phyloP scores from a whole-genome alignment of 1,140 invertebrate genomes.

The Luehdorfia chinensis region DNA sequence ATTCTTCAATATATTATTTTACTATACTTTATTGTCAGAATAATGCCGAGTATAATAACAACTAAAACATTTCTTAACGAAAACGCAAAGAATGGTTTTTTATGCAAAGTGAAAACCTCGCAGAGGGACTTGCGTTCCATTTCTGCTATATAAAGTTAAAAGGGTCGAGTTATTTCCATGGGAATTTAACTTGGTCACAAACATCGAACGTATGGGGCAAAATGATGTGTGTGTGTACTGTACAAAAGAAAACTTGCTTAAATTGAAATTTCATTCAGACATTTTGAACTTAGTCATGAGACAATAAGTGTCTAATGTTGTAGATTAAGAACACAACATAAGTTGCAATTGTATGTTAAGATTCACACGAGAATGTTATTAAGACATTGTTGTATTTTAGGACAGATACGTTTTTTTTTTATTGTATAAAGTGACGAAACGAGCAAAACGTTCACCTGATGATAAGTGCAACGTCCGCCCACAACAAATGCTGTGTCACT shows the following conservation, averaged over 20 bases:
- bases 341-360: neutral
- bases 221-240: constrained; percentile 24
- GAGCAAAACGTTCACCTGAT: too few relatives aligned
- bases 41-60: too few relatives aligned
- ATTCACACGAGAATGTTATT: neutral
- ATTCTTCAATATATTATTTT: too few relatives aligned
- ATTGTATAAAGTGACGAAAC: too few relatives aligned
- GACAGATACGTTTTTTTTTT: too few relatives aligned
- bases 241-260: constrained; percentile 35
- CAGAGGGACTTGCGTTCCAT: constrained; percentile 37
- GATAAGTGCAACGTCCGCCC: too few relatives aligned
- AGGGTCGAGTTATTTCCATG: constrained; percentile 36
- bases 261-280: neutral
- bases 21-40: too few relatives aligned
- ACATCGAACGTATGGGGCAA: constrained; percentile 17
- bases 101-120: constrained; percentile 34
- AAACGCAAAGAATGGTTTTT: constrained; percentile 27
- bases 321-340: neutral
- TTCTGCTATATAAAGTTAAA: constrained; percentile 55
- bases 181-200: constrained; percentile 31
- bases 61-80: constrained; percentile 13
- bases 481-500: too few relatives aligned
- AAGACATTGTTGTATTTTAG: neutral
- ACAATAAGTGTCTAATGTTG: constrained; percentile 5
- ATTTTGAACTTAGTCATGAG: too few relatives aligned